Evolutionary conservation across 1,140 invertebrate genomes (phyloP).

Genomic region (Bombyx mandarina): DNA sequence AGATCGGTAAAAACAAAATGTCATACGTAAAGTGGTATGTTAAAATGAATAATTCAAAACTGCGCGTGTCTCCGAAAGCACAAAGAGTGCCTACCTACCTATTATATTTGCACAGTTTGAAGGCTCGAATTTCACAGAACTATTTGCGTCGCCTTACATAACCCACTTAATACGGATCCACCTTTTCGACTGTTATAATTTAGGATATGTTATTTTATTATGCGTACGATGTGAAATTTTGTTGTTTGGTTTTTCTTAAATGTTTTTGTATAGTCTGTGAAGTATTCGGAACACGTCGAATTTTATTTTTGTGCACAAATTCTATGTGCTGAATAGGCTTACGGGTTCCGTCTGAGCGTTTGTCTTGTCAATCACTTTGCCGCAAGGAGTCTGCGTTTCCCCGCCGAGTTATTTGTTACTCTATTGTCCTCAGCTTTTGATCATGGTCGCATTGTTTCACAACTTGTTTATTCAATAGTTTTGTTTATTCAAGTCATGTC

Average conservation of each 20-base stretch:
- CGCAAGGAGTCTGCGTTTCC: constrained; percentile 38
- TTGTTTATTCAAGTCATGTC: constrained; percentile 40
- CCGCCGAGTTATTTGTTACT: constrained; percentile 55
- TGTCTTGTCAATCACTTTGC: constrained; percentile 59
- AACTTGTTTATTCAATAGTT: constrained; percentile 51
- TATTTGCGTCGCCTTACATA: constrained; percentile 8
- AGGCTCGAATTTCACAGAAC: constrained; percentile 5
- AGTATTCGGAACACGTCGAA: constrained; percentile 5
- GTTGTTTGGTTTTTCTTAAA: too few relatives aligned
- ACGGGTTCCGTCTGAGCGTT: constrained; percentile 40
- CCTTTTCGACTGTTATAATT: constrained; percentile 6
- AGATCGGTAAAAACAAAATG: constrained; percentile 21
- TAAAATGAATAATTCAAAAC: constrained; percentile 37
- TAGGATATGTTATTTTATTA: too few relatives aligned
- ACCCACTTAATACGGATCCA: constrained; percentile 9
- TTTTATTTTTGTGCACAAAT: constrained; percentile 47
- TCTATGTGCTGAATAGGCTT: constrained; percentile 48
- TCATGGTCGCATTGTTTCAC: constrained; percentile 55
- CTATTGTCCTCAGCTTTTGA: constrained; percentile 50
- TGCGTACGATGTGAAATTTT: too few relatives aligned
- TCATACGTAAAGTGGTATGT: constrained; percentile 24
- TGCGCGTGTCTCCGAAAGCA: constrained; percentile 6
- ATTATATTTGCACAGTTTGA: constrained; percentile 15
- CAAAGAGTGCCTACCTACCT: neutral
- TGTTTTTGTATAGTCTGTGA: too few relatives aligned